phyloP scores from a whole-genome alignment of 2,888 invertebrate genomes.

The Cataglyphis livida region DNA sequence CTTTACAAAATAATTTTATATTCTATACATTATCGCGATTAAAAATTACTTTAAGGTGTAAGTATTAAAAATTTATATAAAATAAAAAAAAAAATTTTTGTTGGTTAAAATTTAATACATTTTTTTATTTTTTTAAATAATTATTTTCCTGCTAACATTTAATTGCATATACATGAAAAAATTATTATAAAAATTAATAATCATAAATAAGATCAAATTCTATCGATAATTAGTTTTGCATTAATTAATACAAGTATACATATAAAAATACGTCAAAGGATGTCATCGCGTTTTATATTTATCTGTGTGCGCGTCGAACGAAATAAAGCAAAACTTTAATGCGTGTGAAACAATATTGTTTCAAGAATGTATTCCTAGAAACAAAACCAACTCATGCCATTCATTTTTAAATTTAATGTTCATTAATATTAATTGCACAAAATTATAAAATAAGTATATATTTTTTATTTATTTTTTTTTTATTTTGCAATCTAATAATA shows the following conservation, averaged over 20 bases:
- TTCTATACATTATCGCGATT: background rate
- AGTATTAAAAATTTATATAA: background rate
- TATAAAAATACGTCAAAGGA: conserved; percentile 17
- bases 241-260: conserved; percentile 10
- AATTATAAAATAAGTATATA: background rate
- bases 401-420: conserved; percentile 12
- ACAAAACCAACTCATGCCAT: conserved; percentile 25
- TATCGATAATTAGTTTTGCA: background rate
- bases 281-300: conserved; percentile 59
- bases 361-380: conserved; percentile 61
- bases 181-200: background rate
- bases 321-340: conserved; percentile 71
- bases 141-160: background rate
- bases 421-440: conserved; percentile 1
- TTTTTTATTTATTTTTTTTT: background rate
- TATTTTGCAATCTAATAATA: background rate
- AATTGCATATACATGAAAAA: background rate
- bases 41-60: background rate
- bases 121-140: background rate
- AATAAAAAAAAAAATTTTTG: background rate
- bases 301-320: background rate
- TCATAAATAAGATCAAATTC: background rate
- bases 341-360: conserved; percentile 61
- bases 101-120: background rate
- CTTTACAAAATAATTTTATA: background rate